Conservation (phyloP, 2,888 invertebrate genomes). For the Chromoteleia sp. region DNA sequence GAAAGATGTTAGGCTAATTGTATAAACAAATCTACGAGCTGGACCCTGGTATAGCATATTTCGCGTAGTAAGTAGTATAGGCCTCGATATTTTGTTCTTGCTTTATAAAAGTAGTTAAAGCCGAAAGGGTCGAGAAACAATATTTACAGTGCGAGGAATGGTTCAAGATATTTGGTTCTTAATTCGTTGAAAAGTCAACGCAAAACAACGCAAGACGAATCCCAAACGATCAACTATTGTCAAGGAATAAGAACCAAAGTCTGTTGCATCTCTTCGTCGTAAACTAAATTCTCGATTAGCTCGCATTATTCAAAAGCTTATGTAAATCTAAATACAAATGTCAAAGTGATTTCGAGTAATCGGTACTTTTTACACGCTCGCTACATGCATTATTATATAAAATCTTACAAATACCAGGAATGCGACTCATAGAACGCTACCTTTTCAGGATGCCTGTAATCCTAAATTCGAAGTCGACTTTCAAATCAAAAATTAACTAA, state of each 20-base stretch:
- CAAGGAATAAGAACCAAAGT: conserved; percentile 34
- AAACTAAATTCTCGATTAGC: conserved; percentile 45
- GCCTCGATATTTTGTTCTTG: conserved; percentile 59
- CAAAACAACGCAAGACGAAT: not conserved
- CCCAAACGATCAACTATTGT: not conserved
- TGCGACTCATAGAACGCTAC: conserved; percentile 69
- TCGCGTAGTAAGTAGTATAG: conserved; percentile 56
- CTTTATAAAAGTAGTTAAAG: conserved; percentile 69
- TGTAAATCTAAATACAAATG: conserved; percentile 60
- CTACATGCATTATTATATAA: conserved; percentile 67
- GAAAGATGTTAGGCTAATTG: conserved; percentile 41
- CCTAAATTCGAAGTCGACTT: conserved; percentile 48
- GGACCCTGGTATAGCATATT: conserved; percentile 70
- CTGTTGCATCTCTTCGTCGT: conserved; percentile 30
- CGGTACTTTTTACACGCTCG: conserved; percentile 62
- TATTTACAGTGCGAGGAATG: conserved; percentile 59
- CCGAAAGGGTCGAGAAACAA: conserved; percentile 56
- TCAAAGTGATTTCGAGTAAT: conserved; percentile 59
- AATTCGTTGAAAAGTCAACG: conserved; percentile 17
- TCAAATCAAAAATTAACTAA: conserved; percentile 18
- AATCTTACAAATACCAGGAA: conserved; percentile 71
- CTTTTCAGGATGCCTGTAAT: conserved; percentile 53
- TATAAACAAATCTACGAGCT: conserved; percentile 71
- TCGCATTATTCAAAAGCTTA: conserved; percentile 63
- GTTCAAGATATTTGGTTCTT: conserved; percentile 45